Base-by-base conservation (phyloP, 2,888 invertebrate genomes). In the Meiosimyza decipiens region DNA sequence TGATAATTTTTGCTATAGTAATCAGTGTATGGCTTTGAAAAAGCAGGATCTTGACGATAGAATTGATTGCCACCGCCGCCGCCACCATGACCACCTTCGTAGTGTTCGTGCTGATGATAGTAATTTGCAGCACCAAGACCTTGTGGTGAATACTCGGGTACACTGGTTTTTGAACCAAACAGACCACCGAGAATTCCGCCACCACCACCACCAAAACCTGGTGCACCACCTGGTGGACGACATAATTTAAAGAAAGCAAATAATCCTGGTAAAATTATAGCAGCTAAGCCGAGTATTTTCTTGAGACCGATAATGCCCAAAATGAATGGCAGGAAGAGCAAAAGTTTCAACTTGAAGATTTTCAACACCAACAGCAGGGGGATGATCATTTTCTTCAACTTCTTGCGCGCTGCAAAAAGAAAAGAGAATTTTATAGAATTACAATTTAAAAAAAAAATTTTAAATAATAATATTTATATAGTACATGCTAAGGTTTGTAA, bases 161-260 rank as follows among this genome's bases (percentile, higher is more conserved):
- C 82, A 0, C 90, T 90, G 64, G 80, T 80, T 72, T 84, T 85
- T 73, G 72, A 76, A 66, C 82, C 85, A 59, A 86, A 86, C 3
- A 86, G 77, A 1, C 85, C 81, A 16, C 84, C 82, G 54, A 86
- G 77, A 40, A 83, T 81, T 12, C 85, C 86, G 79, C 87, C 88
- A 74, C 86, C 87, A 66, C 82, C 85, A 78, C 82, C 81, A 47
- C 81, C 78, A n/a, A 71, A 60, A 0, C 89, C 88, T 0, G 89
- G 89, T 4, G 18, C 52, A 18, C 60, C 63, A 1, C 91, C 91
- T 4, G 90, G 89, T 0, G 94, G 94, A 79, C 93, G 94, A 89
- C 94, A 95, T 79, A 95, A 89, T 83, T 94, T 94, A 86, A 95
- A 94, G 88, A 94, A 95, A 49, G 93, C 95, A 80, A 95, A 94